Percentiles rank a stretch among this genome's conserved stretches.
Conservation (phyloP, 2,888 invertebrate species). For the Cryptosula pallasiana region DNA sequence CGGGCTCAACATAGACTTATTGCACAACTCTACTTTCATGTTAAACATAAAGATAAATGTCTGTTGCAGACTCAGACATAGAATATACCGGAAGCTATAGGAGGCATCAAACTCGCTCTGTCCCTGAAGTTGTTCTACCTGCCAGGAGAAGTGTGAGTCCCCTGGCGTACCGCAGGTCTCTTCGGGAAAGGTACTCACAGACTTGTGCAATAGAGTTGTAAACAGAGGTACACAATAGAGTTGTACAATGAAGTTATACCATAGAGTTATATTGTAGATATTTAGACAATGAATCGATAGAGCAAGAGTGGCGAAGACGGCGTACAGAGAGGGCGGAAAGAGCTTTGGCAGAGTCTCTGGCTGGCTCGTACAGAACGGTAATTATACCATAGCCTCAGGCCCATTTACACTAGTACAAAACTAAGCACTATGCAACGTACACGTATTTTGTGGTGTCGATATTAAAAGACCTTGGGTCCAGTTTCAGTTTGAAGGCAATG, state of each 20-base stretch:
- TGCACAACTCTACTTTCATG: no score
- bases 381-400: no score
- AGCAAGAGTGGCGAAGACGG: slow-evolving; percentile 11
- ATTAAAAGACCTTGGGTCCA: no score
- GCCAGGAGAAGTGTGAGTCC: slow-evolving; percentile 13
- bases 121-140: slow-evolving; percentile 3
- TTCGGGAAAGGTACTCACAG: slow-evolving; percentile 15
- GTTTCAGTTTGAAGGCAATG: no score
- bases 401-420: no score
- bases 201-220: no score
- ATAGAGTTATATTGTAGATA: neutral
- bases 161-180: neutral
- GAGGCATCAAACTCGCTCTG: slow-evolving; percentile 5
- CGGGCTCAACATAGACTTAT: no score
- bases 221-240: no score
- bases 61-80: neutral
- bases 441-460: no score
- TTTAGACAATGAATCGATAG: neutral
- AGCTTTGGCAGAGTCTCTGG: slow-evolving; percentile 17
- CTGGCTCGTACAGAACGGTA: neutral
- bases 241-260: no score
- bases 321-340: slow-evolving; percentile 10
- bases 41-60: slow-evolving; percentile 18
- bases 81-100: slow-evolving; percentile 20
- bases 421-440: no score